phyloP scores from a whole-genome alignment of 1,140 invertebrate species.

The Oscheius sp. region DNA sequence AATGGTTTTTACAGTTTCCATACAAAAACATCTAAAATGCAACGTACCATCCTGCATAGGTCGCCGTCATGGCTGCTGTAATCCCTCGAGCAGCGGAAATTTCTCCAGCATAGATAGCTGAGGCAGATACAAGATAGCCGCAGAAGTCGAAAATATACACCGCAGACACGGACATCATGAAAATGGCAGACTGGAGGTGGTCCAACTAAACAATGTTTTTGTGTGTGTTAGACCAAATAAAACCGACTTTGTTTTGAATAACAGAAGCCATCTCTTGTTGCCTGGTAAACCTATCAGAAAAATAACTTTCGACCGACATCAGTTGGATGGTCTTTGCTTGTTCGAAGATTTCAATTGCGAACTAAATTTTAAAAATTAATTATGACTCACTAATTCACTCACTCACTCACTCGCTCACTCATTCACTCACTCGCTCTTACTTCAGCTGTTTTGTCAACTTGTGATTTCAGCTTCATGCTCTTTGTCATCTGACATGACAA shows the following conservation, averaged over 20 bases:
- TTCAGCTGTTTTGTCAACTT: constrained; percentile 62
- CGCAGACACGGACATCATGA: background rate
- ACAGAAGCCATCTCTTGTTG: background rate
- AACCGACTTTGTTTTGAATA: background rate
- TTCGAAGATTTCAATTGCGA: constrained; percentile 44
- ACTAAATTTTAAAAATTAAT: constrained; percentile 33
- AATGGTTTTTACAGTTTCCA: background rate
- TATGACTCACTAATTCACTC: background rate
- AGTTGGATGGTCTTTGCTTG: constrained; percentile 44
- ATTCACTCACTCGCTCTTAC: constrained; percentile 45
- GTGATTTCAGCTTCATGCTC: constrained; percentile 69
- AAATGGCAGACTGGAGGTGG: background rate
- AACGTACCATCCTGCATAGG: background rate
- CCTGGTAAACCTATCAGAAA: background rate
- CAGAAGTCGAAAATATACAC: background rate
- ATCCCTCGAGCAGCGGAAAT: background rate
- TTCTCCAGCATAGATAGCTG: background rate
- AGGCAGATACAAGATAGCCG: background rate
- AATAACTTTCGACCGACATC: constrained; percentile 6
- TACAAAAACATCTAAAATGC: background rate
- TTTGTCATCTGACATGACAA: constrained; percentile 75
- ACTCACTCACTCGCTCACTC: background rate
- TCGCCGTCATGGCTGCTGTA: background rate
- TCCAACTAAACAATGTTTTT: no score
- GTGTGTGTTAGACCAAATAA: no score